phyloP scores from a whole-genome alignment of 2,797 vertebrate genomes.

The Pantherophis alleghaniensis region DNA sequence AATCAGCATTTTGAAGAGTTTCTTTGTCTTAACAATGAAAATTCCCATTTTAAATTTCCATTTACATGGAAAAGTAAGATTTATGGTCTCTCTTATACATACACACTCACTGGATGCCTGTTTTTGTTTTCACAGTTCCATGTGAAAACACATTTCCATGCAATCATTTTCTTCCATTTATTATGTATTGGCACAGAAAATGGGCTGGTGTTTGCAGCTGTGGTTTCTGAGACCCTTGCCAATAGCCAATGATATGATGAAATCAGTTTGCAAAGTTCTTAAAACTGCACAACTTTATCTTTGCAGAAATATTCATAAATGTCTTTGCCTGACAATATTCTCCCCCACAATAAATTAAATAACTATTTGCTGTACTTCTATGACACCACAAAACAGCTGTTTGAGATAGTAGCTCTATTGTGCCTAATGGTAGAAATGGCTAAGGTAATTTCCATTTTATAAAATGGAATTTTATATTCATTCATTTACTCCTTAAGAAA shows the following conservation, averaged over 20 bases:
- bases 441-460: not conserved
- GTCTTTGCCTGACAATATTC: not conserved
- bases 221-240: not conserved
- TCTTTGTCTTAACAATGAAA: not conserved
- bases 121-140: not conserved
- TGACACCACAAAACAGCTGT: not conserved
- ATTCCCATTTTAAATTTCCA: not conserved
- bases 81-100: not conserved
- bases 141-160: not conserved
- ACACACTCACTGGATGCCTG: not conserved
- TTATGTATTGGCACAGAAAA: not conserved
- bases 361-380: not conserved
- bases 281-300: not conserved
- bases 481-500: not conserved
- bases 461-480: not conserved
- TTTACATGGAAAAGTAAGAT: not conserved
- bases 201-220: not conserved
- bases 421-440: not conserved
- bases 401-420: not conserved
- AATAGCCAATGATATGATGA: not conserved
- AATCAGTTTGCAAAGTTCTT: not conserved
- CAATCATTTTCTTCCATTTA: not conserved
- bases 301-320: not conserved
- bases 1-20: not conserved
- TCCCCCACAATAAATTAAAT: not conserved